phyloP scores from a whole-genome alignment of 92 coral and sea anemone species.

The Bergia sp. region DNA sequence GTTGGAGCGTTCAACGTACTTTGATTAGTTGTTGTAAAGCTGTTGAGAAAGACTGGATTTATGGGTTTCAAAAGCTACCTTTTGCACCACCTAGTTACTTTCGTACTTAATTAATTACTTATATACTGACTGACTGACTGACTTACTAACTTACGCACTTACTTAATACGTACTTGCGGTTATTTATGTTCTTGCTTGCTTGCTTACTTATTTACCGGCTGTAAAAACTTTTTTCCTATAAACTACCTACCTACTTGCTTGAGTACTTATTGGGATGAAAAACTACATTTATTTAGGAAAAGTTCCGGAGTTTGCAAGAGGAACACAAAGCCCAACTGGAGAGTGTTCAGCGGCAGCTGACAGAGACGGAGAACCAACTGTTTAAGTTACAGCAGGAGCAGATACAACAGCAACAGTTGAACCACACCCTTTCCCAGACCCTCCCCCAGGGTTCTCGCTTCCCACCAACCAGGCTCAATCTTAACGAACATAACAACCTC shows the following conservation, averaged over 20 bases:
- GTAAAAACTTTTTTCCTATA: not conserved
- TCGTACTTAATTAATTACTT: too few relatives aligned
- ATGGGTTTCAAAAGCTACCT: too few relatives aligned
- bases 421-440: conserved; percentile 39
- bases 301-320: conserved; percentile 71
- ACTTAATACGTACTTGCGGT: not conserved
- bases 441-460: conserved; percentile 58
- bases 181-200: not conserved
- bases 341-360: conserved; percentile 72
- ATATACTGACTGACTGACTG: not conserved
- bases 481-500: conserved; percentile 64
- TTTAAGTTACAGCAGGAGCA: conserved; percentile 63
- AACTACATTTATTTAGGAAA: conserved; percentile 65
- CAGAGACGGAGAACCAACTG: conserved; percentile 78
- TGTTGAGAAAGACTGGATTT: too few relatives aligned
- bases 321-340: conserved; percentile 79
- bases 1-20: not conserved
- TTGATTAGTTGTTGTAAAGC: too few relatives aligned
- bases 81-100: too few relatives aligned
- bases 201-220: not conserved
- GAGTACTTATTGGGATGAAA: not conserved
- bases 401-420: conserved; percentile 51
- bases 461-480: conserved; percentile 59
- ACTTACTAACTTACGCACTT: not conserved
- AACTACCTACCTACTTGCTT: not conserved